Base-by-base conservation (phyloP, 2,113 vertebrate species). In the Gasterosteus nipponicus region DNA sequence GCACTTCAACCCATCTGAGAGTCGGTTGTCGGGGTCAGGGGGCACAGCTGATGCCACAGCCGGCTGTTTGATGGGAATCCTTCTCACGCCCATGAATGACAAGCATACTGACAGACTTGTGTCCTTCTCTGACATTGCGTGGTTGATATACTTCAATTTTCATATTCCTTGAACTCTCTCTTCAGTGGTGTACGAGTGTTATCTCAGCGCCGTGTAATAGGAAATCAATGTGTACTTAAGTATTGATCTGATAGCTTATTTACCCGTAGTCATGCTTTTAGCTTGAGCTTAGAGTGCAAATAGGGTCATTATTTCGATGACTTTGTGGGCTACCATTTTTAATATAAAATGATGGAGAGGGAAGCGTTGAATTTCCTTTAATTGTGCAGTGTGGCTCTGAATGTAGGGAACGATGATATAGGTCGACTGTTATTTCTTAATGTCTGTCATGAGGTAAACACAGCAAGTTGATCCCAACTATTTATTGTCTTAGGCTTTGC, bases 401-500 rank as follows among this genome's bases (percentile, higher is more conserved):
- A 62, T 75, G 60, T 15, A 60, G 16, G 22, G 10, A 65, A 16
- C 51, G 26, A 19, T 22, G 78, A 18, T 22, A 29, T 19, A 80
- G 72, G 64, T 68, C 68, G 44, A 5, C 46, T 29, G 42, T 15
- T 49, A 58, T 69, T 82, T 79, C 22, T 77, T 49, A 29, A 41
- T 33, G 19, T 70, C 59, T 54, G 38, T 53, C 46, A 19, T 59
- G 42, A 67, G 49, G 60, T 75, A 73, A 80, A 73, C 77, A 83
- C 61, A 68, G 9, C 51, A 61, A 77, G 53, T 53, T 69, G 78
- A 77, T 80, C 49, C 47, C 35, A 59, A 26, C 7, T 68, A 56
- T 44, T 80, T 59, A 19, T 82, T 75, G 77, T 85, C 81, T 62
- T 77, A 80, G 65, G 33, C 38, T 46, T 69, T 73, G 68, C 26